Evolutionary conservation across 2,797 vertebrate species (phyloP).

Genomic region (Arvicola amphibius): DNA sequence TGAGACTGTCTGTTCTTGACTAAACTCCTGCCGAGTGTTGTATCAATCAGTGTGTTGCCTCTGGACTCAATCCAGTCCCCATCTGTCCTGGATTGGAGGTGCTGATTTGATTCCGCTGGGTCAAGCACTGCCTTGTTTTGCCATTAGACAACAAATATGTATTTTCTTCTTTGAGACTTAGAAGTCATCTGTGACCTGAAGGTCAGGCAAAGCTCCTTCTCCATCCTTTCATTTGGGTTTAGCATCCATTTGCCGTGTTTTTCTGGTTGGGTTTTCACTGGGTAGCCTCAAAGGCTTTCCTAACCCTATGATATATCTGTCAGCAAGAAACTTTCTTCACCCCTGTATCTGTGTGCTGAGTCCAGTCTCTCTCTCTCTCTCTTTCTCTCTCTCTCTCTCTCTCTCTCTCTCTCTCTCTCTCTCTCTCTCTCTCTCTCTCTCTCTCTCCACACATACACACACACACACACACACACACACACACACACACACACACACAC

Average conservation of each 20-base stretch:
- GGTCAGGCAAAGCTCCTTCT: neutral
- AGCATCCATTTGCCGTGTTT: neutral
- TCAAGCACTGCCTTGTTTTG: neutral
- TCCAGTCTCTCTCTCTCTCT: neutral
- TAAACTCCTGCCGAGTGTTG: neutral
- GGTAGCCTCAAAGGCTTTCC: neutral
- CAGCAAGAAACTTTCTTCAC: neutral
- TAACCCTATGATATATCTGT: neutral
- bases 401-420: neutral
- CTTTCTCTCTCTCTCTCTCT: neutral
- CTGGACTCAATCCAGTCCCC: accelerated
- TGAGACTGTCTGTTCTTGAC: neutral
- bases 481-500: neutral
- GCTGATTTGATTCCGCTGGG: accelerated
- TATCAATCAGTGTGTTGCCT: neutral
- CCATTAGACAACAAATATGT: neutral
- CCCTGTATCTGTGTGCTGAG: neutral
- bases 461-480: neutral
- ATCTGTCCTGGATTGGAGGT: accelerated
- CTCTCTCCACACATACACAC: too few species aligned
- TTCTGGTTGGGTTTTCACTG: neutral
- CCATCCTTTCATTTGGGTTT: neutral
- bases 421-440: too few species aligned
- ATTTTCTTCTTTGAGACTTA: neutral
- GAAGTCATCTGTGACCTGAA: neutral